These are phyloP conservation scores for Drosophila peninsularis DNA, from an alignment of 2,888 invertebrate genomes.

Conservation along the genomic window DNA sequence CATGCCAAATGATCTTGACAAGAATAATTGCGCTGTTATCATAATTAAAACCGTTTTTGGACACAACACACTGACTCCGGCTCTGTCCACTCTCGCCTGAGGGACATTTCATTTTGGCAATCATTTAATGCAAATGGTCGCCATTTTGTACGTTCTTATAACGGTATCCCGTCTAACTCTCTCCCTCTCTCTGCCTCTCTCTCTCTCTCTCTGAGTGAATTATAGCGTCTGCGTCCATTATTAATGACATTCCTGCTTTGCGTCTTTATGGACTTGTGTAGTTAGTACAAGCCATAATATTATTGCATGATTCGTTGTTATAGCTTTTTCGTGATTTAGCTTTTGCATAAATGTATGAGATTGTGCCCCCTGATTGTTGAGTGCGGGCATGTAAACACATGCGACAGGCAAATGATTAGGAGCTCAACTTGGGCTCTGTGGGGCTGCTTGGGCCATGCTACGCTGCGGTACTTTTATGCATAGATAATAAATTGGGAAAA, in stretches of 20 bases:
- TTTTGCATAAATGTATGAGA: slow-evolving; percentile 72
- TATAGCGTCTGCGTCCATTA: slow-evolving; percentile 67
- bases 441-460: slow-evolving; percentile 4
- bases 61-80: slow-evolving; percentile 35
- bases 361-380: slow-evolving; percentile 60
- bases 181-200: neutral
- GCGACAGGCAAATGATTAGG: slow-evolving; percentile 20
- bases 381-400: slow-evolving; percentile 61
- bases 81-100: slow-evolving; percentile 2
- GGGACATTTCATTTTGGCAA: slow-evolving; percentile 68
- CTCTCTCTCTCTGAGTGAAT: slow-evolving; percentile 41
- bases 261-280: slow-evolving; percentile 44
- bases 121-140: slow-evolving; percentile 79
- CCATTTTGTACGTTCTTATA: slow-evolving; percentile 74
- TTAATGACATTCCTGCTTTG: slow-evolving; percentile 60
- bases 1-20: slow-evolving; percentile 82
- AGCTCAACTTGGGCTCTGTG: neutral
- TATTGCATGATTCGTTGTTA: slow-evolving; percentile 76
- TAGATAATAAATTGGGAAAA: neutral
- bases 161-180: slow-evolving; percentile 28
- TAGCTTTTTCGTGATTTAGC: slow-evolving; percentile 68
- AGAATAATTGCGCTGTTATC: slow-evolving; percentile 83
- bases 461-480: slow-evolving; percentile 1
- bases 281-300: slow-evolving; percentile 68
- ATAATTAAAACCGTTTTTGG: slow-evolving; percentile 82